Evolutionary conservation across 1,140 invertebrate species (phyloP).

Genomic region (Pseudobourletiella spinata): DNA sequence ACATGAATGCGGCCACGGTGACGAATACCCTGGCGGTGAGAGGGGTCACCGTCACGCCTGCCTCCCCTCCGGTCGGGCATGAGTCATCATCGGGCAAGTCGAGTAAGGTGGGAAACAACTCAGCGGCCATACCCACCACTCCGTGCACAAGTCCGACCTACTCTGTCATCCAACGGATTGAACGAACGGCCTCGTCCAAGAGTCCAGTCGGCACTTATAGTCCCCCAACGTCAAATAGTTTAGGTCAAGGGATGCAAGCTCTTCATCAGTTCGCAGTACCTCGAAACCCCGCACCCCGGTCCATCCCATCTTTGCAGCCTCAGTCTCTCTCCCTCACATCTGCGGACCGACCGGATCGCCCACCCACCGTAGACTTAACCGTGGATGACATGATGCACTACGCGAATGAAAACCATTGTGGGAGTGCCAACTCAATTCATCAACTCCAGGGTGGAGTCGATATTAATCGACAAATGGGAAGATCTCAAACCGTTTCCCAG

Average conservation of each 20-base stretch:
- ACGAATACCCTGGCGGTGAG: conserved; percentile 23
- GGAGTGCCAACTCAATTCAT: not conserved
- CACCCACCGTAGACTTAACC: conserved; percentile 34
- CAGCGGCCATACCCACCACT: not conserved
- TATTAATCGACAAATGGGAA: not conserved
- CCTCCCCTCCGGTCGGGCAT: conserved; percentile 15
- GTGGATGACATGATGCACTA: conserved; percentile 16
- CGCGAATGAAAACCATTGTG: not conserved
- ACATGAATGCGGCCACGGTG: conserved; percentile 1
- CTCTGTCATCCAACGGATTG: conserved; percentile 12
- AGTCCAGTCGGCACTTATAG: conserved; percentile 12
- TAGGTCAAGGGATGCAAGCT: not conserved
- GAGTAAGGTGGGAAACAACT: not conserved
- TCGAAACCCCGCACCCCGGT: conserved; percentile 16
- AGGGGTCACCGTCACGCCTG: conserved; percentile 32
- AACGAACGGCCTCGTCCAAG: not conserved
- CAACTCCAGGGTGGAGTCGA: not conserved
- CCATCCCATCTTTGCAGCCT: not conserved
- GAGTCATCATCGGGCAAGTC: not conserved
- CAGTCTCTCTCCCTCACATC: not conserved
- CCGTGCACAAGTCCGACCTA: not conserved
- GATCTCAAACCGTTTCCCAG: not conserved
- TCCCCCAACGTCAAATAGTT: not conserved
- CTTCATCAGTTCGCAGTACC: conserved; percentile 24
- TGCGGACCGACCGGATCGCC: conserved; percentile 25